Conservation (phyloP, 2,888 invertebrate species). For the Erynnis tages region DNA sequence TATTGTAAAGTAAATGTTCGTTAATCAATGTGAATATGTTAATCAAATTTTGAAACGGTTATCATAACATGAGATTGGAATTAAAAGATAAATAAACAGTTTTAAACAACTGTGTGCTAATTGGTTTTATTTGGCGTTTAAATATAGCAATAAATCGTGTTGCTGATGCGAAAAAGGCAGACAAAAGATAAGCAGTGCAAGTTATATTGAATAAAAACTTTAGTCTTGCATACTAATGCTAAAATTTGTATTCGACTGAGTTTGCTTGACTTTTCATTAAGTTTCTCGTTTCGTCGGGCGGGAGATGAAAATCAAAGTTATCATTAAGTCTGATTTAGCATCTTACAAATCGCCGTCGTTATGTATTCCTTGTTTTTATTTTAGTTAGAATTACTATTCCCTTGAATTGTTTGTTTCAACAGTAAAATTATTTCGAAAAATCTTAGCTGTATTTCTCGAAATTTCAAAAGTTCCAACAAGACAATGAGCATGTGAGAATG, state of each 20-base stretch:
- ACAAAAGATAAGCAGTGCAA: conserved; percentile 71
- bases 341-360: conserved; percentile 55
- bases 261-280: conserved; percentile 79
- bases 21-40: conserved; percentile 27
- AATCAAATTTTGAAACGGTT: conserved; percentile 27
- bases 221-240: conserved; percentile 78
- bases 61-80: conserved; percentile 35
- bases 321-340: conserved; percentile 70
- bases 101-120: conserved; percentile 34
- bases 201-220: conserved; percentile 79
- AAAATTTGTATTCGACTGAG: conserved; percentile 77
- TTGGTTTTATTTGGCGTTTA: conserved; percentile 47
- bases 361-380: conserved; percentile 51
- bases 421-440: background rate
- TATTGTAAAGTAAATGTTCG: background rate
- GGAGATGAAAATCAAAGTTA: conserved; percentile 75
- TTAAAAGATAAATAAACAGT: conserved; percentile 43
- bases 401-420: conserved; percentile 36
- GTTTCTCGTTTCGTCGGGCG: conserved; percentile 66
- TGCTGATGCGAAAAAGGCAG: conserved; percentile 66
- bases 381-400: conserved; percentile 46
- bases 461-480: conserved; percentile 1
- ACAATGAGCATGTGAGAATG: conserved; percentile 33
- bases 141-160: conserved; percentile 57
- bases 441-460: background rate